Conservation (phyloP, 1,140 invertebrate species). For the Triops cancriformis region DNA sequence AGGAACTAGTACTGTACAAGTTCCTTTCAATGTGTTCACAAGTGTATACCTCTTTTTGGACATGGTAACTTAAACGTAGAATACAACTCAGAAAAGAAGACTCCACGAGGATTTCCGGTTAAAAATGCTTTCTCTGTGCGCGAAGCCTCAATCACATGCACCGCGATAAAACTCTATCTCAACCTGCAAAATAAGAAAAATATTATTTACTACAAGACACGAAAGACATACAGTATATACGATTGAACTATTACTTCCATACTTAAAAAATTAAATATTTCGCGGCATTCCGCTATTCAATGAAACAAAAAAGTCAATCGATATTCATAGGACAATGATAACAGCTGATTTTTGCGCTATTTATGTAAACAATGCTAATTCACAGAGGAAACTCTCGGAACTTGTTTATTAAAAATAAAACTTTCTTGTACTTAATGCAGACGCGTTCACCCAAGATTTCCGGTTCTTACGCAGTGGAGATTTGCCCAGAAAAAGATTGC, state of each 20-base stretch:
- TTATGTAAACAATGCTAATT: neutral
- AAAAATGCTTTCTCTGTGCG: neutral
- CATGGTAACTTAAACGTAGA: neutral
- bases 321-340: neutral
- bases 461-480: neutral
- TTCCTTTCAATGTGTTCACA: neutral
- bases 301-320: neutral
- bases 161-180: neutral
- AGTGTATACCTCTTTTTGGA: neutral
- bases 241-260: neutral
- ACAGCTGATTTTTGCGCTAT: neutral
- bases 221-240: neutral
- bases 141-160: neutral
- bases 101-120: neutral
- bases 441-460: neutral
- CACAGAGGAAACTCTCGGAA: neutral
- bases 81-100: neutral
- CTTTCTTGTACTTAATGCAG: neutral
- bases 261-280: neutral
- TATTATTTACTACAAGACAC: neutral
- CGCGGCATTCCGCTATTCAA: neutral
- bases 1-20: slow-evolving; percentile 2
- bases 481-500: neutral
- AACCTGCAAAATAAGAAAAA: neutral
- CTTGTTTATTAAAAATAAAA: neutral